phyloP scores from a whole-genome alignment of 2,797 vertebrate species.

The Chlorospingus semifuscus region DNA sequence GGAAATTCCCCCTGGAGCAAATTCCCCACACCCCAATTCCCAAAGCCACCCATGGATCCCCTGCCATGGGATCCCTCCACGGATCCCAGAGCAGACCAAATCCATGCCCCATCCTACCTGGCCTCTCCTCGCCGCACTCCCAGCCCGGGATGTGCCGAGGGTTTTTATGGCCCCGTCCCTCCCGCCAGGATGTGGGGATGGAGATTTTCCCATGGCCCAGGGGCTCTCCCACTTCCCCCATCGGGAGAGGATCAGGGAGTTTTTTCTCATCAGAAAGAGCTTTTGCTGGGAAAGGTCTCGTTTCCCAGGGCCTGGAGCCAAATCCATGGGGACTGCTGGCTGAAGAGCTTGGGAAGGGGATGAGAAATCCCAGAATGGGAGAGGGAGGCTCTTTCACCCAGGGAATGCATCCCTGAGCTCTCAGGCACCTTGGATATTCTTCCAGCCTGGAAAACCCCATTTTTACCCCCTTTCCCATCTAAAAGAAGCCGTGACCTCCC shows the following conservation, averaged over 20 bases:
- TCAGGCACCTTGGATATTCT: background rate
- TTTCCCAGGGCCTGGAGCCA: slow-evolving; percentile 26
- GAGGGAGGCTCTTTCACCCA: accelerated
- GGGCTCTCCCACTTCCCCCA: background rate
- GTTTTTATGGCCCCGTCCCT: background rate
- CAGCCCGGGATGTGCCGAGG: accelerated
- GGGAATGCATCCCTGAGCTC: background rate
- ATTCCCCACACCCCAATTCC: accelerated
- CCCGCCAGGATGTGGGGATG: background rate
- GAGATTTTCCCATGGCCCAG: slow-evolving; percentile 34
- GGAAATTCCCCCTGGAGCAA: background rate
- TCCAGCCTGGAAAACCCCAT: background rate
- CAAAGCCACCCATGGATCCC: accelerated
- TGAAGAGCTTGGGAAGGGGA: background rate
- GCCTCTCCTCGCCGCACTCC: background rate
- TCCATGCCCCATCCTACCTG: background rate
- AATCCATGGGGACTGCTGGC: background rate
- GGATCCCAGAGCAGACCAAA: background rate
- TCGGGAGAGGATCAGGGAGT: background rate
- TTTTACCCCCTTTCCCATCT: background rate
- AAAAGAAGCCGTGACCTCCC: background rate
- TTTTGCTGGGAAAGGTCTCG: background rate
- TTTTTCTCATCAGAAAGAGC: slow-evolving; percentile 18
- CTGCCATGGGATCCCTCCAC: background rate
- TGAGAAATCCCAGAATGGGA: accelerated